Percentiles rank a stretch among this genome's conserved stretches.
These are phyloP conservation scores for Pterois miles DNA, from an alignment of 2,797 vertebrate species.

Conservation along the genomic window DNA sequence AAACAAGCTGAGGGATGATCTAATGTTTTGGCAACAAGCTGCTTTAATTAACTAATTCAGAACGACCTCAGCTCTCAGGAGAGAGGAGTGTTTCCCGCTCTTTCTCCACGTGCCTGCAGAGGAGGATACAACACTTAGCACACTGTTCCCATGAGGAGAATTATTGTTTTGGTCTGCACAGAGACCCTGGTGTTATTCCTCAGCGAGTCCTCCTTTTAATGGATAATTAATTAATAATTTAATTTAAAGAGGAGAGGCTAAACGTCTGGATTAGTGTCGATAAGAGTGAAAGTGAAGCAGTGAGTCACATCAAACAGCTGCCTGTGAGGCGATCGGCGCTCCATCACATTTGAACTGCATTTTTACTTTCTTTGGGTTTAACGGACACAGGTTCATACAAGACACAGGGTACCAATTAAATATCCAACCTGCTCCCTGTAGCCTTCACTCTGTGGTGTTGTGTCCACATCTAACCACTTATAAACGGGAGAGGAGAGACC, in stretches of 20 bases:
- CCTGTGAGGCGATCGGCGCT: slow-evolving; percentile 22
- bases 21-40: slow-evolving; percentile 75
- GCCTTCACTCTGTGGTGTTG: neutral
- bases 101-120: slow-evolving; percentile 34
- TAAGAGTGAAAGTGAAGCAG: slow-evolving; percentile 46
- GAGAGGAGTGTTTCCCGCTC: slow-evolving; percentile 13
- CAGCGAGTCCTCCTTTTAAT: neutral
- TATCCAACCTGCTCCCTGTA: neutral
- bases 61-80: slow-evolving; percentile 60
- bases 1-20: slow-evolving; percentile 68
- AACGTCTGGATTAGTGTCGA: slow-evolving; percentile 43
- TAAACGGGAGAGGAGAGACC: neutral
- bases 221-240: too few species aligned
- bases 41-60: slow-evolving; percentile 73
- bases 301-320: slow-evolving; percentile 42
- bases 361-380: slow-evolving; percentile 7
- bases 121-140: slow-evolving; percentile 32
- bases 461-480: neutral
- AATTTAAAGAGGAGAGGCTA: slow-evolving; percentile 31
- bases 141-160: slow-evolving; percentile 52
- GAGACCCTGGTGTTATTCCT: slow-evolving; percentile 16
- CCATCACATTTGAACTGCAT: neutral
- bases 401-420: neutral
- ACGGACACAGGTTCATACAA: neutral
- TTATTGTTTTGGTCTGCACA: slow-evolving; percentile 33